Evolutionary conservation across 2,888 invertebrate genomes (phyloP).

Genomic region (Yponomeuta plumbellus): DNA sequence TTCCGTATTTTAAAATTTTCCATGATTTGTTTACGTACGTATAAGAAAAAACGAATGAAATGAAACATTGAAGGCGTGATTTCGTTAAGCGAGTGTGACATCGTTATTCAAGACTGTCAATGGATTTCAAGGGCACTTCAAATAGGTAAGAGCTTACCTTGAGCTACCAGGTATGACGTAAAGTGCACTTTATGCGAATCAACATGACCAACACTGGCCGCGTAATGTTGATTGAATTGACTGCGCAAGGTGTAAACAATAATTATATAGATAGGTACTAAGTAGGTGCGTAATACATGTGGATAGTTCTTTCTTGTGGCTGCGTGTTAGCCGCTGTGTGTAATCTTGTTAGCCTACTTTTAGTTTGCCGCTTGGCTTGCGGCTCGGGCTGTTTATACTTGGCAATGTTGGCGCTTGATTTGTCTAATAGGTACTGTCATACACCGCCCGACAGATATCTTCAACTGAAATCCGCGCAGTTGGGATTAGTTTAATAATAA

Average conservation of each 20-base stretch:
- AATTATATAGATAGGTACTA: neutral
- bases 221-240: constrained; percentile 11
- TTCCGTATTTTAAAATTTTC: too few species aligned
- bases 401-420: neutral
- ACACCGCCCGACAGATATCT: neutral
- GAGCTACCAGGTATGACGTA: neutral
- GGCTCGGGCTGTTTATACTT: neutral
- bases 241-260: neutral
- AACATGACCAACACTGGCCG: neutral
- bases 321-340: constrained; percentile 29
- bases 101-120: neutral
- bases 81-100: too few species aligned
- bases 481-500: too few species aligned
- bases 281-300: neutral
- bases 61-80: too few species aligned
- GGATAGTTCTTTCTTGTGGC: constrained; percentile 18
- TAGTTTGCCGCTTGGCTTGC: constrained; percentile 27
- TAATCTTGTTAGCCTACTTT: constrained; percentile 64
- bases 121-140: neutral
- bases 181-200: neutral
- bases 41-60: too few species aligned
- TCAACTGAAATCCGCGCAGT: too few species aligned
- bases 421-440: neutral
- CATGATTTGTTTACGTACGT: too few species aligned
- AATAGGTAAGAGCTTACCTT: neutral